Evolutionary conservation across 37 sponge, comb jelly and placozoan species (phyloP), one percentile per base, ranked within the genome.

Genomic region (Mnemiopsis leidyi): DNA sequence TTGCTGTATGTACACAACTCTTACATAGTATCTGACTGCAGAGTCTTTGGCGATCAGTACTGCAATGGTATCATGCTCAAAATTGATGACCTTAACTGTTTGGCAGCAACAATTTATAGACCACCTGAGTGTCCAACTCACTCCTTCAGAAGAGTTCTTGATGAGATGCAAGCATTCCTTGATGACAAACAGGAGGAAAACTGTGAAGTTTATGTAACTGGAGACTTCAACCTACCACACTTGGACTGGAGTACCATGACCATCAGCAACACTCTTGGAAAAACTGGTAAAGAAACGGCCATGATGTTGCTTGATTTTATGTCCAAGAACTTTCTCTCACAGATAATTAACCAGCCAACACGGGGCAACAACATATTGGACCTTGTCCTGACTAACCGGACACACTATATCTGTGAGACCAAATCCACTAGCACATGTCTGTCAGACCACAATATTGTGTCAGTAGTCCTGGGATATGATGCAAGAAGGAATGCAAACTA

Each of bases 141-240:
- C 79, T 32, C 35, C 33, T 77, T 77, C 36, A 77, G 32, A 32
- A 18, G 1, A 9, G 20, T 77, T 36, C 3, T 77, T 16, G 18
- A 34, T 20, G 1, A 16, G 20, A 0, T 77, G 33, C 79, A 77
- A 32, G 21, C 1, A 26, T 34, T 9, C 1, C 36, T 77, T 13
- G 36, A 77, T 36, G 35, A 77, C 20, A 33, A 33, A 77, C 36
- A 34, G 0, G 21, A 21, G 1, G 33, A 20, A 32, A 32, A 2
- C 1, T 36, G 36, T 20, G 79, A 77, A 21, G 9, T 77, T 20
- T 77, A 77, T 32, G 7, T 77, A 33, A 31, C 33, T 1, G 79
- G 79, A 77, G 79, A 77, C 32, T 77, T 77, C 36, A 77, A 77
- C 18, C 79, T 77, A 0, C 79, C 79, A 71, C 2, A 71, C 20